These are phyloP conservation scores for Acanthurus lineatus DNA, from an alignment of 2,797 vertebrate species.

Conservation along the genomic window DNA sequence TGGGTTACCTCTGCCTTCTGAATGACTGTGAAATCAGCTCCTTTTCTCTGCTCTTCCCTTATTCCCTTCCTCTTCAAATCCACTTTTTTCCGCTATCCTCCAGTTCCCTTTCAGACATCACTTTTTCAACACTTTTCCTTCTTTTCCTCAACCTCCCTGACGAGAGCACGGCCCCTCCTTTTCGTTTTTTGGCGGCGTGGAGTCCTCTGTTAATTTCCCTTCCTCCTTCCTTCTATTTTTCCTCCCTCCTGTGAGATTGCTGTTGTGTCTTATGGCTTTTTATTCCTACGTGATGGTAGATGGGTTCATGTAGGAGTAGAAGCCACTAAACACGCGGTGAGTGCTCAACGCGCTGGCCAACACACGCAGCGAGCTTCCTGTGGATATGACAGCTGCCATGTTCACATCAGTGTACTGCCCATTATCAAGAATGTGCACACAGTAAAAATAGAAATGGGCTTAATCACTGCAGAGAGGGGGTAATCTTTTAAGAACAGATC, in stretches of 20 bases:
- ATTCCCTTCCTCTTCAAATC: constrained; percentile 33
- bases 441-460: constrained; percentile 32
- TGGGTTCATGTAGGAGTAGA: constrained; percentile 99
- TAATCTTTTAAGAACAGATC: constrained; percentile 30
- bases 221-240: constrained; percentile 41
- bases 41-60: constrained; percentile 52
- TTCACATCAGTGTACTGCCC: constrained; percentile 58
- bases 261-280: constrained; percentile 99
- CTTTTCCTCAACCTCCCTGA: constrained; percentile 35
- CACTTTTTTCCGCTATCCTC: constrained; percentile 33
- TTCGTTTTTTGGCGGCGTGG: constrained; percentile 28
- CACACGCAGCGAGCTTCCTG: constrained; percentile 67
- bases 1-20: constrained; percentile 54
- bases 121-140: constrained; percentile 18
- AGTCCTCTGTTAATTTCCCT: constrained; percentile 59
- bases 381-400: constrained; percentile 74
- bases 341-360: constrained; percentile 79
- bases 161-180: constrained; percentile 43
- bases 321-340: constrained; percentile 99
- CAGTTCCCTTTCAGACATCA: constrained; percentile 14
- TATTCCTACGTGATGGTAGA: constrained; percentile 99
- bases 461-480: constrained; percentile 23
- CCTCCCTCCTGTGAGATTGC: constrained; percentile 85
- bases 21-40: constrained; percentile 59
- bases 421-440: constrained; percentile 52